Evolutionary conservation across 2,888 invertebrate species (phyloP).

Genomic region (Scrobipalpa atriplicella): DNA sequence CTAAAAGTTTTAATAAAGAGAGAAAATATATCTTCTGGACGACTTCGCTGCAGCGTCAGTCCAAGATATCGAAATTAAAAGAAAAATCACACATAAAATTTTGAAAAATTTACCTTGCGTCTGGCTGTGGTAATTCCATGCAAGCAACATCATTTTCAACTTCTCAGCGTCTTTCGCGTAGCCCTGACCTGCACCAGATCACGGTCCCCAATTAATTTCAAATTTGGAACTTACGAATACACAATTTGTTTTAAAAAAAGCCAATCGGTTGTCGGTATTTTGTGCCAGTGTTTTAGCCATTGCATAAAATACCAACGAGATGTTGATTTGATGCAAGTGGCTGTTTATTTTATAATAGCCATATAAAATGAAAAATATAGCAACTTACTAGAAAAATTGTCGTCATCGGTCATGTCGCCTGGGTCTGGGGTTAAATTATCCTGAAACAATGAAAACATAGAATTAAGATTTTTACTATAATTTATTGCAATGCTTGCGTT

Average conservation of each 20-base stretch:
- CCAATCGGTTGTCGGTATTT: constrained; percentile 62
- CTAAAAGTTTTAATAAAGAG: no score
- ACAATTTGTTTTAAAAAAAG: constrained; percentile 42
- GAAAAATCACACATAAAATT: constrained; percentile 15
- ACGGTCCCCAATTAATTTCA: constrained; percentile 72
- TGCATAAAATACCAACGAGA: constrained; percentile 61
- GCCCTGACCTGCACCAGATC: constrained; percentile 82
- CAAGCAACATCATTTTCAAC: constrained; percentile 93
- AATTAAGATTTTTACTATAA: constrained; percentile 9
- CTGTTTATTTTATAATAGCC: constrained; percentile 39
- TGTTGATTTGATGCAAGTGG: constrained; percentile 82
- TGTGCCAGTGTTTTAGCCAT: constrained; percentile 45
- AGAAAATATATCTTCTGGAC: no score
- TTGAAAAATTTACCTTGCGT: constrained; percentile 81
- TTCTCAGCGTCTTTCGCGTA: constrained; percentile 93
- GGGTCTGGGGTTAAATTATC: constrained; percentile 88
- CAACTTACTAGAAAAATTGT: constrained; percentile 86
- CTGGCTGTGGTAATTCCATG: constrained; percentile 94
- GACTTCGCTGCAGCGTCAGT: no score
- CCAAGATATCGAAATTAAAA: not conserved
- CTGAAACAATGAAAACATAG: constrained; percentile 80
- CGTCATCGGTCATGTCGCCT: constrained; percentile 86
- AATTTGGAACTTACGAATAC: constrained; percentile 49
- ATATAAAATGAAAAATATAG: not conserved
- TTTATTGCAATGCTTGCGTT: no score